Conservation (phyloP, 1,140 invertebrate genomes). For the Drosophila ficusphila region DNA sequence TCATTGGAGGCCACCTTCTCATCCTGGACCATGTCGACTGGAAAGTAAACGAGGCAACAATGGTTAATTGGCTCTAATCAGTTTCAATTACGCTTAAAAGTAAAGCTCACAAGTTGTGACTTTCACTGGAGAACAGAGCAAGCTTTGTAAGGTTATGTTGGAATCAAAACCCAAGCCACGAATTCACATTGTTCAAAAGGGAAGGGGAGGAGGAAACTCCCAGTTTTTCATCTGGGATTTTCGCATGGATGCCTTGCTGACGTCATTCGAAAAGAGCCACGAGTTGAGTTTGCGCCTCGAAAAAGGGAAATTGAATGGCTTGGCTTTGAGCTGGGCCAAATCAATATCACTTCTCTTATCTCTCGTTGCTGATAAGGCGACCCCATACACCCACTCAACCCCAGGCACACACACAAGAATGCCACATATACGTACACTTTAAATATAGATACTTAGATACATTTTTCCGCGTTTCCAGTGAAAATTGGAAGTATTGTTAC, state of each 20-base stretch:
- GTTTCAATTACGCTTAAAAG: slow-evolving; percentile 49
- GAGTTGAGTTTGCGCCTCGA: slow-evolving; percentile 15
- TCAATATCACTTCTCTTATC: slow-evolving; percentile 33
- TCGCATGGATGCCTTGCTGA: slow-evolving; percentile 6
- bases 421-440: not conserved
- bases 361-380: slow-evolving; percentile 17
- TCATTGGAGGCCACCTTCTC: slow-evolving; percentile 43
- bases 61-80: slow-evolving; percentile 55
- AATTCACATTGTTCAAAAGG: not conserved
- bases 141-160: slow-evolving; percentile 27
- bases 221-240: slow-evolving; percentile 5
- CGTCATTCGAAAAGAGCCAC: slow-evolving; percentile 5
- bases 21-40: slow-evolving; percentile 72
- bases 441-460: slow-evolving; percentile 13
- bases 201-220: not conserved
- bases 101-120: slow-evolving; percentile 9
- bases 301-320: slow-evolving; percentile 15
- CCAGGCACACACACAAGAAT: not conserved
- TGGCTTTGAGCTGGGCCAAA: not conserved
- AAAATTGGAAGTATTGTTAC: slow-evolving; percentile 42
- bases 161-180: slow-evolving; percentile 19
- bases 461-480: slow-evolving; percentile 14
- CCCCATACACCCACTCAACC: not conserved
- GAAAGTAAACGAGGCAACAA: slow-evolving; percentile 23
- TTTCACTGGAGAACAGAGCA: slow-evolving; percentile 3